Evolutionary conservation across 30 jellyfish, hydroid and myxozoan species (phyloP), one percentile per base, ranked within the genome.

Genomic region (Aurelia sp.): DNA sequence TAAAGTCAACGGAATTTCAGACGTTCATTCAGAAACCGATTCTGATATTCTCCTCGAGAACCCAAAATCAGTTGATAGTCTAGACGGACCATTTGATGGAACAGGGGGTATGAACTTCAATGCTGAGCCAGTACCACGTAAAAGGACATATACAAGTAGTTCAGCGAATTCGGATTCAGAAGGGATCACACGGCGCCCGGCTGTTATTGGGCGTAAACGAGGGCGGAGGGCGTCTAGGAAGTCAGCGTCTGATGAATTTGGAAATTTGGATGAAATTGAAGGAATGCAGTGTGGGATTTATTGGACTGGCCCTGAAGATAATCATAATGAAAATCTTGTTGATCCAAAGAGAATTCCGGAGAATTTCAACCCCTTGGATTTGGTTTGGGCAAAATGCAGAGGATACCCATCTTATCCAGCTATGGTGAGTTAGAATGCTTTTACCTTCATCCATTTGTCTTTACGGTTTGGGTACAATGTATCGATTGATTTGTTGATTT

Each of bases 321-420:
- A 62, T 64, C 86, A 74, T 23, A 81, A 84, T 66, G 89, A 74
- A 69, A 58, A 61, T 61, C 79, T 95, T 0, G 22, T 47, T 37
- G 99, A 95, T 74, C 99, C 99, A 58, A 95, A 95, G 74, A 76
- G 71, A 41, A 86, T 74, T 74, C 99, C 99, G 11, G 88, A 61
- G 12, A 75, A 35, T 22, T 81, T 95, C 44, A 69, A 66, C 40
- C 90, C 96, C 51, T 70, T 95, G 81, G 95, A 96, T 47, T 72
- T 95, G 80, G 96, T 89, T 31, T 95, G 99, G 99, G 99, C 99
- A 17, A 95, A 95, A 72, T 89, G 99, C 84, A 89, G 96, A 81
- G 99, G 99, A 13, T 95, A 95, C 41, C 99, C 99, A 9, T 90
- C 99, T 7, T 95, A 95, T 57, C 99, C 99, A 9, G 99, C 99